A percentile compares a stretch with the other conserved stretches of the same genome.
phyloP scores from a whole-genome alignment of 2,888 invertebrate species.

The Dioctria linearis region DNA sequence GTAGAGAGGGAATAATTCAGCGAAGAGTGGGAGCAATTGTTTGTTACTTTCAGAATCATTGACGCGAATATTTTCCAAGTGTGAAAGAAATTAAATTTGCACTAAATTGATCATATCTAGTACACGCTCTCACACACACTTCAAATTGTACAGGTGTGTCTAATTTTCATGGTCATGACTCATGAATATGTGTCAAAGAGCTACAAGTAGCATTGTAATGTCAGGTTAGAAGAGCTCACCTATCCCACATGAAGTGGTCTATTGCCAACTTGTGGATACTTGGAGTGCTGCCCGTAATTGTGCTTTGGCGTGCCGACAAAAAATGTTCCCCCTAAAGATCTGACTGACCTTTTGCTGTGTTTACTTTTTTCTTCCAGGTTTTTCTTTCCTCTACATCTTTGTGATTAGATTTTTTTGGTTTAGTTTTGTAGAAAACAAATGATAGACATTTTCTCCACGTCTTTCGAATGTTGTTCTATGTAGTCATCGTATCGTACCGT shows the following conservation, averaged over 20 bases:
- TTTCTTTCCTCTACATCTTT: slow-evolving; percentile 16
- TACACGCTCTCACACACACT: no score
- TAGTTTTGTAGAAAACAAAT: slow-evolving; percentile 17
- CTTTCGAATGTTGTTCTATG: not conserved
- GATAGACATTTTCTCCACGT: not conserved
- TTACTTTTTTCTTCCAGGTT: not conserved
- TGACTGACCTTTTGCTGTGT: slow-evolving; percentile 24
- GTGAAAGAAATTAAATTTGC: slow-evolving; percentile 25
- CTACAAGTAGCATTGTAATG: slow-evolving; percentile 7
- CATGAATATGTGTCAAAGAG: slow-evolving; percentile 4
- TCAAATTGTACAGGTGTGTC: no score
- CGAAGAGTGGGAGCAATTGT: not conserved
- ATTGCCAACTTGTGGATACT: not conserved
- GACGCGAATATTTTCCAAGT: not conserved
- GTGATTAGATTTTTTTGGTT: not conserved
- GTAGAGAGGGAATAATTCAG: not conserved
- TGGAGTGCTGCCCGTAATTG: slow-evolving; percentile 8
- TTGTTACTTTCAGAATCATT: no score
- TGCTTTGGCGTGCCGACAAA: not conserved
- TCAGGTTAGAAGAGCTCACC: not conserved
- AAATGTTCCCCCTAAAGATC: slow-evolving; percentile 1
- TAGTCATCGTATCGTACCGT: not conserved
- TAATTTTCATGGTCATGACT: not conserved
- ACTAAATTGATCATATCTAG: not conserved
- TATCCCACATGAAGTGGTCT: not conserved